phyloP scores from a whole-genome alignment of 2,113 vertebrate species.

The Pyrgilauda ruficollis region DNA sequence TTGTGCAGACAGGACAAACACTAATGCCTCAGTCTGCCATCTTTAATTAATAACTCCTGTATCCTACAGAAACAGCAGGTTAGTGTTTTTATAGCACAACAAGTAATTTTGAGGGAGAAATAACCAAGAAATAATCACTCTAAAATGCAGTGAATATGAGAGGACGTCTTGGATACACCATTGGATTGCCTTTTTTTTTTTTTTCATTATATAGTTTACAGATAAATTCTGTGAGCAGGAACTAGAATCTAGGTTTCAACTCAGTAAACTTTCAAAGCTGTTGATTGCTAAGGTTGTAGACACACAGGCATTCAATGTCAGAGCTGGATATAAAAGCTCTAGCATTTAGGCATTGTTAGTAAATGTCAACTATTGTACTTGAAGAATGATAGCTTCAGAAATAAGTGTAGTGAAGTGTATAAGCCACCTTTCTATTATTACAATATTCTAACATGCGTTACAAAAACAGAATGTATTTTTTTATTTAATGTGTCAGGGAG shows the following conservation, averaged over 20 bases:
- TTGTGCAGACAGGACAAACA: not conserved
- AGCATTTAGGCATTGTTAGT: constrained; percentile 28
- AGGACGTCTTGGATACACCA: not conserved
- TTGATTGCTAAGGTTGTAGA: not conserved
- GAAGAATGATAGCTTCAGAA: constrained; percentile 37
- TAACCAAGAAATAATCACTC: not conserved
- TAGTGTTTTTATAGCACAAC: not conserved
- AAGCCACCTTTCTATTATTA: not conserved
- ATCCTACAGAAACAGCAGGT: not conserved
- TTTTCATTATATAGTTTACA: not conserved
- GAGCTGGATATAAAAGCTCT: not conserved
- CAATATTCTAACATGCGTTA: not conserved
- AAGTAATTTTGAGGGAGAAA: not conserved
- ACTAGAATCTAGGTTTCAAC: not conserved
- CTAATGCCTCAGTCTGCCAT: not conserved
- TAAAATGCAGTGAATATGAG: not conserved
- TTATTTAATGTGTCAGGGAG: not conserved
- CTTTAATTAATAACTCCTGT: not conserved
- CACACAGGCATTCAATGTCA: not conserved
- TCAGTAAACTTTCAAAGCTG: not conserved
- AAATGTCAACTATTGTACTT: constrained; percentile 32
- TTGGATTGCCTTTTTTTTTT: not conserved
- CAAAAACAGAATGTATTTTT: not conserved
- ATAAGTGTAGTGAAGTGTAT: not conserved
- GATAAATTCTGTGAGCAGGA: not conserved